These are phyloP conservation scores for Atta colombica DNA, from an alignment of 1,140 invertebrate genomes.

Conservation along the genomic window DNA sequence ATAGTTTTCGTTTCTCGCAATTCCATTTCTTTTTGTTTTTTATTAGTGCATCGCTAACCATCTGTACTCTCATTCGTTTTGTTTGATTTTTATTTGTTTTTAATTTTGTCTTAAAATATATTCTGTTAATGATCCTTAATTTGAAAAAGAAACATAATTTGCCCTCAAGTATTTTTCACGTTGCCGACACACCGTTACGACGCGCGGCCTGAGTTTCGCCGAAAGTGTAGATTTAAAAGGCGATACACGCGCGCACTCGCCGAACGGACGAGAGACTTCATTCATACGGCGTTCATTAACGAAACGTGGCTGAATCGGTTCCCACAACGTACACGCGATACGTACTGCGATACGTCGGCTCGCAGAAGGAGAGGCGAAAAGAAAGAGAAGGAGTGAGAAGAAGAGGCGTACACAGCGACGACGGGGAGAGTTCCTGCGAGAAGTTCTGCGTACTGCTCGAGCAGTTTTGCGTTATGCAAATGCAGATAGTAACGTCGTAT, in stretches of 20 bases:
- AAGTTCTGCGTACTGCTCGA: constrained; percentile 7
- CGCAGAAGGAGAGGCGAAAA: not conserved
- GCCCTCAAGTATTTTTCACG: not conserved
- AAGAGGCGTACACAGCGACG: not conserved
- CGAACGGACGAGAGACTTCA: constrained; percentile 58
- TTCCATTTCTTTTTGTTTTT: no score
- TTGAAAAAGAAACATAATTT: not conserved
- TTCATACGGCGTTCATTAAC: constrained; percentile 64
- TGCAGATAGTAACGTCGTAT: constrained; percentile 68
- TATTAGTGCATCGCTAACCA: no score
- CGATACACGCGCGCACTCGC: constrained; percentile 38
- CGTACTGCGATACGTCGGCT: constrained; percentile 36
- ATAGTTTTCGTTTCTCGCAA: no score
- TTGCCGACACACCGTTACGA: not conserved
- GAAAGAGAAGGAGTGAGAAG: not conserved
- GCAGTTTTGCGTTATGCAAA: constrained; percentile 66
- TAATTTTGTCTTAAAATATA: no score
- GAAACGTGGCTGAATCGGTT: constrained; percentile 66
- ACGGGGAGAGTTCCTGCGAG: constrained; percentile 39
- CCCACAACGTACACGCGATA: constrained; percentile 63
- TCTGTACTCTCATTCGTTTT: no score
- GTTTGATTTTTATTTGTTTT: no score
- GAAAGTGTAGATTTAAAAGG: constrained; percentile 59
- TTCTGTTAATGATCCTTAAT: not conserved
- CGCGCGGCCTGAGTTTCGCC: constrained; percentile 17